Evolutionary conservation across 2,113 vertebrate species (phyloP).

Genomic region (Dryoscopus gambensis): DNA sequence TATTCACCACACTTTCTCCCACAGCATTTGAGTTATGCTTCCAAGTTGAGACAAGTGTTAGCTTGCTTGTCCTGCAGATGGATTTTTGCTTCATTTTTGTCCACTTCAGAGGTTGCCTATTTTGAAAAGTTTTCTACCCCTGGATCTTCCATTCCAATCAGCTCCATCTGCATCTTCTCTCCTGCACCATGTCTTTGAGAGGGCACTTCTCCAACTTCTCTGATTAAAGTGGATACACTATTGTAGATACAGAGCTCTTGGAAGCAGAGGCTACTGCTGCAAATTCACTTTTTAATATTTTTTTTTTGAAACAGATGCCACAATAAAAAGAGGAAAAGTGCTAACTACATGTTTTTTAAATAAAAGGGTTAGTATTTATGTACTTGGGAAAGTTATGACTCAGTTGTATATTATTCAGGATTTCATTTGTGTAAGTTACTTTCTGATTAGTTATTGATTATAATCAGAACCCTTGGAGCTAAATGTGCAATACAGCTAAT

Average conservation of each 20-base stretch:
- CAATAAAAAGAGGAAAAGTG: slow-evolving; percentile 19
- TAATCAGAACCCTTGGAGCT: slow-evolving; percentile 30
- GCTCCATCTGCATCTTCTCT: neutral
- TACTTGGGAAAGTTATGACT: slow-evolving; percentile 30
- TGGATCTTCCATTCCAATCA: slow-evolving; percentile 17
- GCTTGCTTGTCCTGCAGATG: slow-evolving; percentile 48
- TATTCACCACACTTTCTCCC: neutral
- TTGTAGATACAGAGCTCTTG: neutral
- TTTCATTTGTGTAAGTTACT: slow-evolving; percentile 55
- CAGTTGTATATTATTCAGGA: slow-evolving; percentile 12
- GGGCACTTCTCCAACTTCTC: neutral
- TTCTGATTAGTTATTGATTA: slow-evolving; percentile 54
- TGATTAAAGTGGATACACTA: neutral
- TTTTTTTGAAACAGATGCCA: slow-evolving; percentile 5
- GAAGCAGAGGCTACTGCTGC: neutral
- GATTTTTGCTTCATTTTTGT: slow-evolving; percentile 57
- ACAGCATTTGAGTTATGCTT: slow-evolving; percentile 18
- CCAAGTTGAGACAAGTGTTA: slow-evolving; percentile 45
- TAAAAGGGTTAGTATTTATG: slow-evolving; percentile 1
- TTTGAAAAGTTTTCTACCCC: neutral
- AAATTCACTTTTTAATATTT: neutral
- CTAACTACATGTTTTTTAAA: slow-evolving; percentile 20
- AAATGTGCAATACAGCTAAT: slow-evolving; percentile 31
- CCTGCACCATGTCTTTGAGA: neutral
- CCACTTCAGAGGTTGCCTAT: slow-evolving; percentile 26